phyloP scores from a whole-genome alignment of 2,113 vertebrate species.

The Thalassoma bifasciatum region DNA sequence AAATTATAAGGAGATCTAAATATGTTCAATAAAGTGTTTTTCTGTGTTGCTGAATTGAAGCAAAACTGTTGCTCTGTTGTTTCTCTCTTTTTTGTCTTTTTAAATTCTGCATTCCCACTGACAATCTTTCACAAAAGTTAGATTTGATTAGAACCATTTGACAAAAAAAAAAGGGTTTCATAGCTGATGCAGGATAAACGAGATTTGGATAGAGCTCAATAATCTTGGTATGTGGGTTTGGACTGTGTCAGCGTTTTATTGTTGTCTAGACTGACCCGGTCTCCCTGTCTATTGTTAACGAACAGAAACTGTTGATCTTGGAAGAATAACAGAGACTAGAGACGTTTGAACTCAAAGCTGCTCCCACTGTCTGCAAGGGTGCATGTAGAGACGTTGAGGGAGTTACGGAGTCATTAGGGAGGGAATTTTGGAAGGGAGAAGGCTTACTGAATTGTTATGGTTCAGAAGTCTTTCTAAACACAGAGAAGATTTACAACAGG shows the following conservation, averaged over 20 bases:
- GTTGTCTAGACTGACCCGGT: neutral
- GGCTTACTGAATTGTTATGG: slow-evolving; percentile 60
- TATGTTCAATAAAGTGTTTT: slow-evolving; percentile 53
- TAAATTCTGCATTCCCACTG: neutral
- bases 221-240: neutral
- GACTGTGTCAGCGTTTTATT: neutral
- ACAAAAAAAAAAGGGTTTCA: neutral
- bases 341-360: slow-evolving; percentile 1
- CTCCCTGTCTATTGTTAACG: neutral
- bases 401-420: slow-evolving; percentile 36
- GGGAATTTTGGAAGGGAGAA: slow-evolving; percentile 13
- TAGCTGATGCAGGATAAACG: neutral
- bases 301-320: slow-evolving; percentile 19
- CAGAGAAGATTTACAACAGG: slow-evolving; percentile 72
- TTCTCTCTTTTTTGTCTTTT: neutral
- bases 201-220: neutral
- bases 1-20: slow-evolving; percentile 37
- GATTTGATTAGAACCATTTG: neutral
- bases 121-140: neutral
- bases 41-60: slow-evolving; percentile 11
- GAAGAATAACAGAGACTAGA: neutral
- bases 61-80: neutral
- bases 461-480: slow-evolving; percentile 78
- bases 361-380: neutral
- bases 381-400: neutral